phyloP scores from a whole-genome alignment of 2,888 invertebrate species.

The Julus scanicus region DNA sequence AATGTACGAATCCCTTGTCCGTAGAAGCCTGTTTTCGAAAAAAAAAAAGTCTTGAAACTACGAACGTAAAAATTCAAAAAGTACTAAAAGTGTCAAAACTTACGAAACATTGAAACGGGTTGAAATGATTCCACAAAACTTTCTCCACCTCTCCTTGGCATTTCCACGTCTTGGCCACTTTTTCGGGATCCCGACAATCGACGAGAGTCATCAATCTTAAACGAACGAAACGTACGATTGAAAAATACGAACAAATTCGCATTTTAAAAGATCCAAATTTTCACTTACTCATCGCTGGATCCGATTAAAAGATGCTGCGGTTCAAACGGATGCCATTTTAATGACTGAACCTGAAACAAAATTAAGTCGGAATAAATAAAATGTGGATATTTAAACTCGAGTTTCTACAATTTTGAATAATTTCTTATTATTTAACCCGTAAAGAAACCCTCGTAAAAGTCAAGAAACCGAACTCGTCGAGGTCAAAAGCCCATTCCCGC shows the following conservation, averaged over 20 bases:
- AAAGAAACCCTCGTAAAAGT: no score
- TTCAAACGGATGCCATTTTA: slow-evolving; percentile 86
- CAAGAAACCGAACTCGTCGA: no score
- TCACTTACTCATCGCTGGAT: slow-evolving; percentile 76
- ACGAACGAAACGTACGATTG: slow-evolving; percentile 56
- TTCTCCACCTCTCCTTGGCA: slow-evolving; percentile 86
- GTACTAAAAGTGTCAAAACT: slow-evolving; percentile 63
- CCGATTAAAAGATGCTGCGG: slow-evolving; percentile 85
- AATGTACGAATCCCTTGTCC: slow-evolving; percentile 74
- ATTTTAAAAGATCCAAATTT: not conserved
- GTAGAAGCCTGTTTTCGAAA: slow-evolving; percentile 68
- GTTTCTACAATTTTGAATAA: no score
- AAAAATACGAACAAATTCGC: no score
- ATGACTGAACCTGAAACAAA: slow-evolving; percentile 72
- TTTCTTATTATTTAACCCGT: no score
- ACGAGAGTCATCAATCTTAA: slow-evolving; percentile 77
- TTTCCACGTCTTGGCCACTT: slow-evolving; percentile 76
- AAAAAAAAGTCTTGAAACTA: not conserved
- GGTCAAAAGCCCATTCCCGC: no score
- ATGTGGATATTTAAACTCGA: no score
- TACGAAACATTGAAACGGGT: slow-evolving; percentile 82
- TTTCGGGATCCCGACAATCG: slow-evolving; percentile 77
- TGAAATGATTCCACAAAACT: slow-evolving; percentile 83
- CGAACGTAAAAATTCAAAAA: not conserved
- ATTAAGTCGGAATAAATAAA: not conserved